Percentiles rank a stretch among this genome's conserved stretches.
These are phyloP conservation scores for Melanotaenia maccullochi DNA, from an alignment of 2,797 vertebrate genomes.

Conservation along the genomic window DNA sequence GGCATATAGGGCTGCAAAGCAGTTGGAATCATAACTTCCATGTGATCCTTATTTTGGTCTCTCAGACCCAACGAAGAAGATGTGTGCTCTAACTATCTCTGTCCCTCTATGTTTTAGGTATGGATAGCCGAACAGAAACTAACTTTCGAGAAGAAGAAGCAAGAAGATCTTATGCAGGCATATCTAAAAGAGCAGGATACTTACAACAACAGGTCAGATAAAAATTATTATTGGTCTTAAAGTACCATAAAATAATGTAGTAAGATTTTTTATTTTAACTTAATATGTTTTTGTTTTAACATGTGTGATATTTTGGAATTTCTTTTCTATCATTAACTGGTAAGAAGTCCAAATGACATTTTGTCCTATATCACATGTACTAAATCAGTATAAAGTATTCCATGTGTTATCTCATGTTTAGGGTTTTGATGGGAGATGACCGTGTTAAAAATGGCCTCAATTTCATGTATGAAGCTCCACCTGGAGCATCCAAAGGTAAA, in stretches of 20 bases:
- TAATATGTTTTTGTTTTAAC: neutral
- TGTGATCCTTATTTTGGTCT: neutral
- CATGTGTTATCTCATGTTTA: constrained; percentile 60
- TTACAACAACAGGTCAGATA: constrained; percentile 93
- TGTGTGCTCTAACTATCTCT: neutral
- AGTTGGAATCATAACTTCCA: neutral
- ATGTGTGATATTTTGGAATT: neutral
- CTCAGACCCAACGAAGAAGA: neutral
- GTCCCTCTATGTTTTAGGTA: constrained; percentile 82
- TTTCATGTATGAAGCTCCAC: constrained; percentile 99
- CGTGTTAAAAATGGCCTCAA: constrained; percentile 98
- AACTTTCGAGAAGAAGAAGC: constrained; percentile 95
- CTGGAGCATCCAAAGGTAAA: constrained; percentile 96
- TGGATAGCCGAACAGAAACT: constrained; percentile 99
- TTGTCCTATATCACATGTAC: neutral
- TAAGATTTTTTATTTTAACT: neutral
- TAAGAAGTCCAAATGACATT: neutral
- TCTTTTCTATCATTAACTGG: neutral
- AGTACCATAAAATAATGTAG: neutral
- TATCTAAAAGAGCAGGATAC: constrained; percentile 98
- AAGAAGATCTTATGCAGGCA: constrained; percentile 97
- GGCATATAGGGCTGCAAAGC: neutral
- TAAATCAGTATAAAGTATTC: neutral
- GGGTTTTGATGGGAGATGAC: constrained; percentile 97
- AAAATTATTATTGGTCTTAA: neutral